phyloP scores from a whole-genome alignment of 1,140 invertebrate genomes.

The Babylonia areolata region DNA sequence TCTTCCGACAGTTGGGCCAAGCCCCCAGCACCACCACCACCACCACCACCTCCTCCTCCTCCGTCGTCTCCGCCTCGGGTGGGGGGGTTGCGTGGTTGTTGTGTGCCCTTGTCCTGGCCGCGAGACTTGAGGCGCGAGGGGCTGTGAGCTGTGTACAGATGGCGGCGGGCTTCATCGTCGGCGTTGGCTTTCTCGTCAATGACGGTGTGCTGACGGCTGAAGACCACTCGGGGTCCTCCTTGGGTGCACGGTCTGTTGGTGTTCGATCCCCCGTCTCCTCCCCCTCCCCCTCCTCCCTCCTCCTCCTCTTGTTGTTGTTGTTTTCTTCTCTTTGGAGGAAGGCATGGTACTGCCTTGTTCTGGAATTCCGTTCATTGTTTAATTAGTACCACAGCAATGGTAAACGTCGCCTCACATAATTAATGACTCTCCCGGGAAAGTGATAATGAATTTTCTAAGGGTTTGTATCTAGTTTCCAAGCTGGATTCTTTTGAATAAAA shows the following conservation, averaged over 20 bases:
- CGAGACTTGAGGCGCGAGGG: slow-evolving; percentile 7
- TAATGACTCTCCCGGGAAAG: too few species aligned
- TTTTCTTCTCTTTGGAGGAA: not conserved
- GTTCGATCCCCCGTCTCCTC: not conserved
- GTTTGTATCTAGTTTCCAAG: too few species aligned
- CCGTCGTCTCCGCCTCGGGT: too few species aligned
- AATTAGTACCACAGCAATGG: too few species aligned
- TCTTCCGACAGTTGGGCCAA: slow-evolving; percentile 11
- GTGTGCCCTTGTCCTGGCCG: not conserved
- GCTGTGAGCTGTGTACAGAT: slow-evolving; percentile 12
- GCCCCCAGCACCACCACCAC: too few species aligned
- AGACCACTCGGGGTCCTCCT: not conserved
- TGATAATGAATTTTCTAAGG: too few species aligned
- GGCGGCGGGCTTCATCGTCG: not conserved
- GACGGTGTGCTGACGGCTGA: slow-evolving; percentile 17
- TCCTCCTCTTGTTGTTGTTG: not conserved
- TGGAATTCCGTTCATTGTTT: too few species aligned
- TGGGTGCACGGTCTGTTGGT: slow-evolving; percentile 16
- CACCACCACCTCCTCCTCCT: not conserved
- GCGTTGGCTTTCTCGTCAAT: slow-evolving; percentile 16
- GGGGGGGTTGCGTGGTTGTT: not conserved
- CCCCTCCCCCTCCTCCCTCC: not conserved
- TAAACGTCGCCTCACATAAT: too few species aligned
- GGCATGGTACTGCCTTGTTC: too few species aligned
- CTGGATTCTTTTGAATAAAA: too few species aligned